These are phyloP conservation scores for Apogon hyalosoma DNA, from an alignment of 2,797 vertebrate species.

Conservation along the genomic window DNA sequence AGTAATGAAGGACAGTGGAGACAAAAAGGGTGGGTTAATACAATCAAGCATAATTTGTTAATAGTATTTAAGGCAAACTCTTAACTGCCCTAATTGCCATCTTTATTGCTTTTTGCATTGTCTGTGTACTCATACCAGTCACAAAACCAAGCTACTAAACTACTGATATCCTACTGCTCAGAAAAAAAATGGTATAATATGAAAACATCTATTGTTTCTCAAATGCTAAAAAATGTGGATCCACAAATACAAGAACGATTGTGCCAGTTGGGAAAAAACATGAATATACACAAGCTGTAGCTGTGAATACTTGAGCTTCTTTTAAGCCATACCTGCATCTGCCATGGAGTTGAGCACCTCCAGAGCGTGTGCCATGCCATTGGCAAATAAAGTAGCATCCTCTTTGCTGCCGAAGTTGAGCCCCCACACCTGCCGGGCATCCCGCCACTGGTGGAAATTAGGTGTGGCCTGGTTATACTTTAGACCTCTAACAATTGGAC, in stretches of 20 bases:
- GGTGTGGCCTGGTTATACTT: conserved; percentile 96
- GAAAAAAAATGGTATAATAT: too few species aligned
- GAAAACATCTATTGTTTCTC: too few species aligned
- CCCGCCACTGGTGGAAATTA: conserved; percentile 95
- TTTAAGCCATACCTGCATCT: conserved; percentile 79
- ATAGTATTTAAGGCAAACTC: neutral
- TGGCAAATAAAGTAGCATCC: conserved; percentile 89
- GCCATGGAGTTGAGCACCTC: conserved; percentile 83
- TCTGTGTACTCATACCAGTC: too few species aligned
- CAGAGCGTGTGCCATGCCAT: conserved; percentile 87
- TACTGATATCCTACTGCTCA: too few species aligned
- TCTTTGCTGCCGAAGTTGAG: conserved; percentile 94
- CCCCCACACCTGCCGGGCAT: conserved; percentile 93
- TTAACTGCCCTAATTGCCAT: neutral
- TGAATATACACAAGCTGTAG: neutral
- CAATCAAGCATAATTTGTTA: neutral
- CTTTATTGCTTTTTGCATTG: too few species aligned
- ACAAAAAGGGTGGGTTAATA: neutral
- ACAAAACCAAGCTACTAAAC: too few species aligned
- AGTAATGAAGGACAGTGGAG: neutral
- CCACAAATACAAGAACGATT: too few species aligned
- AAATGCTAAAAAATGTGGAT: too few species aligned
- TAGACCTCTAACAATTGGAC: conserved; percentile 88
- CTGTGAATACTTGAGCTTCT: neutral
- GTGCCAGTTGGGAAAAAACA: neutral